Base-by-base conservation (phyloP, 2,888 invertebrate species). In the Ectemnius lituratus region DNA sequence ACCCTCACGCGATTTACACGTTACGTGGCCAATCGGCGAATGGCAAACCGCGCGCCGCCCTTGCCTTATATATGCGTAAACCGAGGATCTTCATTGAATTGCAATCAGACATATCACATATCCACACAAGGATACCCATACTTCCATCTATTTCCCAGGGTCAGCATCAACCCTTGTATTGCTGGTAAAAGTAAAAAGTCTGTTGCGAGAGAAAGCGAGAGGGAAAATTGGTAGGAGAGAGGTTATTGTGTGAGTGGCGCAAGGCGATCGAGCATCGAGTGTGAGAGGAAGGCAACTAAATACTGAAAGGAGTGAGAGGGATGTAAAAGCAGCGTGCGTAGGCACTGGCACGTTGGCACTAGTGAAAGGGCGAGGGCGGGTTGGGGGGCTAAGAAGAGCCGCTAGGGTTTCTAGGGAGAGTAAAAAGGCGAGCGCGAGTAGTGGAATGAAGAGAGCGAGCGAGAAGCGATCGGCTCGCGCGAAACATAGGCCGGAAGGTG, bases 401-500 rank as follows among this genome's bases (percentile, higher is more conserved):
- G 52, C 14, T 37, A n/a, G 14, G 58, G 4, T 18, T 37, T 37
- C 37, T 37, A 8, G 37, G 37, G 59, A 45, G 74, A 28, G 66
- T 27, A 59, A 59, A 49, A 14, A 23, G 52, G 62, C 16, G 59
- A 18, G 3, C 3, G 56, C 13, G 14, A n/a, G 49, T 1, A 52
- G 3, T 18, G 52, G 2, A 37, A 37, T 16, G 0, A 11, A 23
- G 49, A 57, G 62, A 56, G 61, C 2, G 56, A 20, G 6, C 18
- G 4, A 14, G 27, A 16, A 56, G 61, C 70, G 69, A 72, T 77
- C 68, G 64, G 75, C 80, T 80, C 81, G 85, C 82, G 83, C 71
- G 84, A 80, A 88, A 87, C 83, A 86, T 86, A 85, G 84, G 82
- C 87, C 86, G 87, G 88, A 88, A 88, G 87, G 84, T 89, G 89